Percentiles rank a stretch among this genome's conserved stretches.
These are phyloP conservation scores for Plusia festucae DNA, from an alignment of 2,888 invertebrate species.

Conservation along the genomic window DNA sequence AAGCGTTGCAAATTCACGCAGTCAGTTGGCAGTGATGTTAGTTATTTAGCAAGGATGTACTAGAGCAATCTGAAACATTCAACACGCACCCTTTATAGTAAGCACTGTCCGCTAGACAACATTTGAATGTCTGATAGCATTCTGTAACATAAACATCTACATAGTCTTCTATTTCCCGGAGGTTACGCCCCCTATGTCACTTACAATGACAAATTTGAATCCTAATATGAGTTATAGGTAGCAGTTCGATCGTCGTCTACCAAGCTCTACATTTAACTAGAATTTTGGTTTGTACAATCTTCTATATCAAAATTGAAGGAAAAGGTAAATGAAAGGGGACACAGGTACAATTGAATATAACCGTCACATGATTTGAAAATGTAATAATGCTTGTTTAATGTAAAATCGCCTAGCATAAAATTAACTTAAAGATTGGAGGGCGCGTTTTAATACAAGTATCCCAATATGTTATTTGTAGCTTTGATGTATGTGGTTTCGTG, in stretches of 20 bases:
- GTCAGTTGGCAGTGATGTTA: neutral
- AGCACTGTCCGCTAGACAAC: slow-evolving; percentile 6
- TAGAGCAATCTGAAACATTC: neutral
- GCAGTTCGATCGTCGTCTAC: neutral
- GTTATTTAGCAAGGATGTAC: neutral
- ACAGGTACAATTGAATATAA: neutral
- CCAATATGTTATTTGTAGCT: slow-evolving; percentile 10
- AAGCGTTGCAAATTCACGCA: neutral
- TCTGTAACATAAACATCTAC: slow-evolving; percentile 1
- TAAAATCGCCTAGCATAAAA: neutral
- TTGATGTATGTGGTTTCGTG: slow-evolving; percentile 32
- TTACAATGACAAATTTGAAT: slow-evolving; percentile 7
- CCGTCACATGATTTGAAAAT: neutral
- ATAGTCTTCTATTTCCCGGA: neutral
- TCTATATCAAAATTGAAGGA: neutral
- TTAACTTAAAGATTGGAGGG: neutral
- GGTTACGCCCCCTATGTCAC: slow-evolving; percentile 3
- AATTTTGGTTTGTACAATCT: neutral
- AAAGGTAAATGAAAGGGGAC: neutral
- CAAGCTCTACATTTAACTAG: slow-evolving; percentile 3
- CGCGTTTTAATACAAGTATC: neutral
- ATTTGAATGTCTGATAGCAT: slow-evolving; percentile 7
- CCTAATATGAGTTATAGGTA: slow-evolving; percentile 2
- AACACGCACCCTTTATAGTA: slow-evolving; percentile 5
- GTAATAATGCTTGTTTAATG: neutral